Conservation (phyloP, 2,113 vertebrate genomes). For the Myrmophylax atrothorax region DNA sequence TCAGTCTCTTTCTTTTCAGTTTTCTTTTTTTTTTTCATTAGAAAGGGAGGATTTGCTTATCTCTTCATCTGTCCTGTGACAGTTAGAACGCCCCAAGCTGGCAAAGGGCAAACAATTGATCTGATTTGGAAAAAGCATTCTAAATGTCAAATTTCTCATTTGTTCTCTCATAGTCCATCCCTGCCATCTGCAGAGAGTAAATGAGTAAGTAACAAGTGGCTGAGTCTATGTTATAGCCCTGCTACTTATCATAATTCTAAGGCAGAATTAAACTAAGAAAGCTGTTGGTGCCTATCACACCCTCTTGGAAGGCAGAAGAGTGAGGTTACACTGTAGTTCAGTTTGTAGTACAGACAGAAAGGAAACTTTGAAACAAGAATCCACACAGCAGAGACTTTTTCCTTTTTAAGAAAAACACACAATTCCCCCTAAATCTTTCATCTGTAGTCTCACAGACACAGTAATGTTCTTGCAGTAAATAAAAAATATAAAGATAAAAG, state of each 20-base stretch:
- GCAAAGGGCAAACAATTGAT: background rate
- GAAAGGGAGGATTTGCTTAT: background rate
- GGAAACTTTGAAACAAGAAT: background rate
- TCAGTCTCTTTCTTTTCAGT: background rate
- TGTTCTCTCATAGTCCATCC: background rate
- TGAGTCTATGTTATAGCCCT: background rate
- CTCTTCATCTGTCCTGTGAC: background rate
- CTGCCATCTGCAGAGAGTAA: background rate
- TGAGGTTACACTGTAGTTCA: background rate
- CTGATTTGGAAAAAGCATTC: background rate
- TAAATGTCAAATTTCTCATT: background rate
- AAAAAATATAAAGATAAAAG: background rate
- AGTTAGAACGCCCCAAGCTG: background rate
- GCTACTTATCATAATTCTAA: background rate
- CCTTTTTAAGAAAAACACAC: background rate
- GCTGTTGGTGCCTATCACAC: background rate
- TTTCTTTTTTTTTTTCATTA: background rate
- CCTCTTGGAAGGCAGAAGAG: background rate
- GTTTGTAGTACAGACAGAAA: background rate
- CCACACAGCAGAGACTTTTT: background rate
- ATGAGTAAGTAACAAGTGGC: background rate
- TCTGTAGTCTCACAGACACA: background rate
- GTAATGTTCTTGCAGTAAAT: background rate
- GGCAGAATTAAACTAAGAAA: background rate
- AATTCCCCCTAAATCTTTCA: background rate